Evolutionary conservation across 1,140 invertebrate species (phyloP).

Genomic region (Euschistus heros): DNA sequence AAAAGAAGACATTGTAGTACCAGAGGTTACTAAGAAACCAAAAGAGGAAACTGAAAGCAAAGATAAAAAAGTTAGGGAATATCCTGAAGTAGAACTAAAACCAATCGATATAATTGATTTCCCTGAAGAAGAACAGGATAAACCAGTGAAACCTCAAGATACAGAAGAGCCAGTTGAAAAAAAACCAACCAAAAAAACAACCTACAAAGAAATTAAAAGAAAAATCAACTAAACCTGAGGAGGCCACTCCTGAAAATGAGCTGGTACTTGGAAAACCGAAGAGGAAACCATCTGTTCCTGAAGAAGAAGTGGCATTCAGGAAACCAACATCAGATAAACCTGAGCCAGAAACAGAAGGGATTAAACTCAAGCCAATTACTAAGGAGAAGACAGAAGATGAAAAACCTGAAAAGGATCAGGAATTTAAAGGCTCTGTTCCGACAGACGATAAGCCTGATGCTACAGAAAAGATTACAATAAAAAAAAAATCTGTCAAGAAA

Average conservation of each 20-base stretch:
- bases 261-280: conserved; percentile 28
- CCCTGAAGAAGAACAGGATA: conserved; percentile 24
- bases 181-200: conserved; percentile 28
- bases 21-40: conserved; percentile 33
- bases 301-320: conserved; percentile 28
- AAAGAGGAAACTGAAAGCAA: conserved; percentile 29
- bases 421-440: not conserved
- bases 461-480: not conserved
- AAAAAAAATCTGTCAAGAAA: conserved; percentile 29
- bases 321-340: conserved; percentile 23
- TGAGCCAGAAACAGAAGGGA: conserved; percentile 23
- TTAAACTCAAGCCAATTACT: conserved; percentile 33
- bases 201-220: conserved; percentile 30
- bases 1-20: conserved; percentile 32
- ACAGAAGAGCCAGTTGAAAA: conserved; percentile 24
- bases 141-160: conserved; percentile 16
- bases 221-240: conserved; percentile 28
- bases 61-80: conserved; percentile 26
- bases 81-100: conserved; percentile 31
- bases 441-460: not conserved
- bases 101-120: conserved; percentile 30
- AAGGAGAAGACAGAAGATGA: conserved; percentile 33
- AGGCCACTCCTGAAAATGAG: conserved; percentile 31
- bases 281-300: conserved; percentile 28
- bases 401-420: conserved; percentile 31